Conservation (phyloP, 1,140 invertebrate species). For the Leptoteleia sp. region DNA sequence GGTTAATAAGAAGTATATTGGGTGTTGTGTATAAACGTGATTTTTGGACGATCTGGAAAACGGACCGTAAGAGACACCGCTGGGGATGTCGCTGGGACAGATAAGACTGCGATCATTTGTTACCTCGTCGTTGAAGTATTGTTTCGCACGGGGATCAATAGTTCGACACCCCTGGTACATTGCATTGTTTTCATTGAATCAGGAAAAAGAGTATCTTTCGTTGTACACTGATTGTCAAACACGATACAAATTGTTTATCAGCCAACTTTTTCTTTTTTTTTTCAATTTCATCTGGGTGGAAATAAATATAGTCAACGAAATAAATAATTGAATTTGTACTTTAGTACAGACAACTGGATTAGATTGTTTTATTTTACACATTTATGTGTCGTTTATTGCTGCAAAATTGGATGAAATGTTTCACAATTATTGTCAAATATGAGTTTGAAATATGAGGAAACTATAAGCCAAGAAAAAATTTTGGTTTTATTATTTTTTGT, state of each 20-base stretch:
- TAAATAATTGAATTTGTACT: too few species aligned
- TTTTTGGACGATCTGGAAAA: slow-evolving; percentile 47
- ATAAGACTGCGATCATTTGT: slow-evolving; percentile 67
- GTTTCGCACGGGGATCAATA: slow-evolving; percentile 64
- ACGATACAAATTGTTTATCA: slow-evolving; percentile 30
- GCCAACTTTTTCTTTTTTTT: too few species aligned
- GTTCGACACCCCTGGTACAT: slow-evolving; percentile 55
- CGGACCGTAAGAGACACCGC: slow-evolving; percentile 61
- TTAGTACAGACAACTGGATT: too few species aligned
- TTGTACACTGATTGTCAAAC: slow-evolving; percentile 15
- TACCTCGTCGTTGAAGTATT: slow-evolving; percentile 63
- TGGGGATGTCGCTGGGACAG: slow-evolving; percentile 40
- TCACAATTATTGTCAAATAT: too few species aligned
- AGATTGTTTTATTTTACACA: too few species aligned
- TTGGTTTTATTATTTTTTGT: too few species aligned
- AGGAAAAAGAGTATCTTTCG: slow-evolving; percentile 40
- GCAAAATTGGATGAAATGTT: too few species aligned
- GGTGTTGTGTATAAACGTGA: slow-evolving; percentile 41
- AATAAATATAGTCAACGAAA: background rate
- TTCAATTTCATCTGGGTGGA: slow-evolving; percentile 4
- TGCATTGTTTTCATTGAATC: slow-evolving; percentile 63
- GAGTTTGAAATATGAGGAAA: too few species aligned
- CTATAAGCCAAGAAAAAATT: too few species aligned
- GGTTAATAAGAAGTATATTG: slow-evolving; percentile 33
- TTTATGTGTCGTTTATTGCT: too few species aligned